These are phyloP conservation scores for Nibea albiflora DNA, from an alignment of 2,113 vertebrate genomes.

Conservation along the genomic window DNA sequence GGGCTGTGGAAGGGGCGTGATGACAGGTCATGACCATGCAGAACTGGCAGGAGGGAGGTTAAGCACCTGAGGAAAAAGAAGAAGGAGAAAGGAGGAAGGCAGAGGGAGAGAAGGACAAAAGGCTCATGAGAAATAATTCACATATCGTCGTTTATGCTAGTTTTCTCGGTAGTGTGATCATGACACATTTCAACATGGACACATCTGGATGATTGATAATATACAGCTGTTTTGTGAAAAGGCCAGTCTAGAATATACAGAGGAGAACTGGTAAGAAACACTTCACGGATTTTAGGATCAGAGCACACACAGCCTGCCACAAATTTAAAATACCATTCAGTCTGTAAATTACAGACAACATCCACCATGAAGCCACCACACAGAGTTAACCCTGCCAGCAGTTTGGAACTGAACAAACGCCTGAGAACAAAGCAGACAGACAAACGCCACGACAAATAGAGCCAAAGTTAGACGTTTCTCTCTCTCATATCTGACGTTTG, in stretches of 20 bases:
- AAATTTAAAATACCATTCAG: not conserved
- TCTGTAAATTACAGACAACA: not conserved
- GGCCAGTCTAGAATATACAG: not conserved
- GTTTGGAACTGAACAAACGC: constrained; percentile 11
- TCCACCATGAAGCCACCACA: constrained; percentile 3
- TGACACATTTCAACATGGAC: not conserved
- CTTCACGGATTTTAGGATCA: not conserved
- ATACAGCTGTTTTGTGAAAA: not conserved
- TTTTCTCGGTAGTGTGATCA: not conserved
- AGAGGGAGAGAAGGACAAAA: constrained; percentile 48
- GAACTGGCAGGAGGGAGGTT: constrained; percentile 83
- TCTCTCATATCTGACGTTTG: not conserved
- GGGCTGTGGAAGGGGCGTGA: constrained; percentile 81
- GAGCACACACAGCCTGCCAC: not conserved
- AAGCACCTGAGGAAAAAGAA: constrained; percentile 79
- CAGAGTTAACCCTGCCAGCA: not conserved
- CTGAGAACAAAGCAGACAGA: constrained; percentile 46
- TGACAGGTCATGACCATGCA: constrained; percentile 88
- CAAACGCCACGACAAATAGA: constrained; percentile 7
- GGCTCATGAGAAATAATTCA: constrained; percentile 35
- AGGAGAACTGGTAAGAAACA: not conserved
- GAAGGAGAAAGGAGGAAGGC: constrained; percentile 45
- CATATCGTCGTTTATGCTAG: not conserved
- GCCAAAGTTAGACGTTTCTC: constrained; percentile 8
- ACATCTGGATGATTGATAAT: constrained; percentile 2